A percentile compares a stretch with the other conserved stretches of the same genome.
Conservation (phyloP, 2,888 invertebrate species). For the Latrodectus hesperus region DNA sequence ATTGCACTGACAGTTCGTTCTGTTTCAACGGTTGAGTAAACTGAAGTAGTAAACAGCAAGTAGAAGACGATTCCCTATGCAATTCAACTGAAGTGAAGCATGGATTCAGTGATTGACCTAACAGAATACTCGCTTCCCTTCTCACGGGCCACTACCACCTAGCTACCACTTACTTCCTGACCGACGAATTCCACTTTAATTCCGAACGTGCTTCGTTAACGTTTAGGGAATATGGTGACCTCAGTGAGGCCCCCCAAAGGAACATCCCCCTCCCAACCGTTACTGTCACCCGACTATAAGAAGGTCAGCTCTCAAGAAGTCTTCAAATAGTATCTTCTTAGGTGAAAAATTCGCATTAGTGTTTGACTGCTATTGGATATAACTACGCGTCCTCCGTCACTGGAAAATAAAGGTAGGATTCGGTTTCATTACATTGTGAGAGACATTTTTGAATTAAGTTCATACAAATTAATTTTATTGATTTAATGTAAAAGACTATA, state of each 20-base stretch:
- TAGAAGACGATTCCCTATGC: conserved; percentile 22
- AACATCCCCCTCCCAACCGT: conserved; percentile 20
- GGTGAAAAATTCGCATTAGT: conserved; percentile 17
- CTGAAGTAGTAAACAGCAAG: conserved; percentile 24
- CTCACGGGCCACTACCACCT: conserved; percentile 30
- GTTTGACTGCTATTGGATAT: conserved; percentile 38
- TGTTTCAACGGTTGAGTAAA: conserved; percentile 1
- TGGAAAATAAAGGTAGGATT: conserved; percentile 30
- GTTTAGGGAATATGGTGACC: conserved; percentile 51
- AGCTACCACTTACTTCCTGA: conserved; percentile 53
- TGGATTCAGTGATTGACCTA: conserved; percentile 51
- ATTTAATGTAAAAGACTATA: too few relatives aligned
- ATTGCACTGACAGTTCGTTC: too few relatives aligned
- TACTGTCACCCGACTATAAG: conserved; percentile 52
- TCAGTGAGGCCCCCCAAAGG: conserved; percentile 32
- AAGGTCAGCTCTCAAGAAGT: conserved; percentile 44
- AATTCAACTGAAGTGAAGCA: conserved; percentile 31
- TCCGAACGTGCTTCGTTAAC: conserved; percentile 50
- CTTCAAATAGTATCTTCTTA: conserved; percentile 28
- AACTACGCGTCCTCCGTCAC: not conserved
- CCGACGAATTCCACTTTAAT: conserved; percentile 55
- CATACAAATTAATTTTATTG: too few relatives aligned
- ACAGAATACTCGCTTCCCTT: conserved; percentile 37
- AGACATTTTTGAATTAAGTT: too few relatives aligned
- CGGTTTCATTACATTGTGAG: conserved; percentile 13